Percentiles rank a stretch among this genome's conserved stretches.
Evolutionary conservation across 2,113 vertebrate genomes (phyloP).

Genomic region (Chionodraco myersi): DNA sequence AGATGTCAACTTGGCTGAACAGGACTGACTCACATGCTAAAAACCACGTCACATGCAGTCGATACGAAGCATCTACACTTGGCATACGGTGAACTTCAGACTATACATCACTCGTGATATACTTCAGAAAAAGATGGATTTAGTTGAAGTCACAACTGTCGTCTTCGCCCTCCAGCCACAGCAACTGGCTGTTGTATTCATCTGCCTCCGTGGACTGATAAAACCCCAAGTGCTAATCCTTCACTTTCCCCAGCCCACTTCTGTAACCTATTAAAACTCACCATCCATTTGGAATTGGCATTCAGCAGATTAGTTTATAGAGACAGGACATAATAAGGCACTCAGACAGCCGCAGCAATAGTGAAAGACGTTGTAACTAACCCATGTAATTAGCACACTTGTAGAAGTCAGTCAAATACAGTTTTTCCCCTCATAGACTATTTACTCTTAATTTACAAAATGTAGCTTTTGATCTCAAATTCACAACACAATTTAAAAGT

Average conservation of each 20-base stretch:
- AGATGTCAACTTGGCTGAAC: conserved; percentile 37
- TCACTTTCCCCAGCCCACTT: conserved; percentile 46
- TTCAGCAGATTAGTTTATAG: conserved; percentile 53
- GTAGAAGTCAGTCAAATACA: too few species aligned
- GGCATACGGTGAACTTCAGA: conserved; percentile 1
- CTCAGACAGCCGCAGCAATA: conserved; percentile 15
- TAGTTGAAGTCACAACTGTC: conserved; percentile 42
- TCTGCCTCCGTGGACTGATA: conserved; percentile 54
- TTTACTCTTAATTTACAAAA: not conserved
- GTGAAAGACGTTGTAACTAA: conserved; percentile 26
- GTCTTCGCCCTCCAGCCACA: conserved; percentile 27
- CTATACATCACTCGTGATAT: conserved; percentile 40
- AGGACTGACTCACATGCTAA: conserved; percentile 15
- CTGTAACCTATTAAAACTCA: conserved; percentile 64
- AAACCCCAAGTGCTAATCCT: conserved; percentile 52
- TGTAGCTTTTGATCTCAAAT: not conserved
- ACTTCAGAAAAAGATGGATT: conserved; percentile 54
- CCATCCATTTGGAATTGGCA: conserved; percentile 55
- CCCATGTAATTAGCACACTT: conserved; percentile 33
- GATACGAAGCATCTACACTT: not conserved
- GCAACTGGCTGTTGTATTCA: conserved; percentile 46
- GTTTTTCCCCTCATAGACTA: not conserved
- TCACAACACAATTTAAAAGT: not conserved
- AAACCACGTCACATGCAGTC: conserved; percentile 17
- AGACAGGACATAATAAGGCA: conserved; percentile 48